Evolutionary conservation across 2,113 vertebrate genomes (phyloP).

Genomic region (Oncorhynchus clarkii): DNA sequence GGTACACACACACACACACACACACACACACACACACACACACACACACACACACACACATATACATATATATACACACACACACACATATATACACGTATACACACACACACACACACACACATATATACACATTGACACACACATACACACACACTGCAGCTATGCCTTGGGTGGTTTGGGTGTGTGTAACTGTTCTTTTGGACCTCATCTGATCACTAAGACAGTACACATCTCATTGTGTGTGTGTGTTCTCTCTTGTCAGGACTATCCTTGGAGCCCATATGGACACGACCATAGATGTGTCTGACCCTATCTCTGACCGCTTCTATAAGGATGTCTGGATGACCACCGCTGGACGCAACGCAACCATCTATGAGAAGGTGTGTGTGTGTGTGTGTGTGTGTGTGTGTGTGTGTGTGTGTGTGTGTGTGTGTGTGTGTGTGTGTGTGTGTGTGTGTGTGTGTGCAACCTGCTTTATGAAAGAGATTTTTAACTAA

Average conservation of each 20-base stretch:
- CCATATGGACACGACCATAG: conserved; percentile 75
- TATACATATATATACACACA: rapidly evolving
- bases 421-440: neutral
- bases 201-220: neutral
- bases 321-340: conserved; percentile 97
- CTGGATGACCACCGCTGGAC: conserved; percentile 89
- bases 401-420: neutral
- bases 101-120: too few species aligned
- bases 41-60: too few species aligned
- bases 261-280: conserved; percentile 87
- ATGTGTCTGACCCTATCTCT: conserved; percentile 88
- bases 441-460: neutral
- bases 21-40: too few species aligned
- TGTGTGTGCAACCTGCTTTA: too few species aligned
- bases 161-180: neutral
- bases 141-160: too few species aligned
- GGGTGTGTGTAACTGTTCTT: neutral
- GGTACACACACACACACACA: conserved; percentile 62
- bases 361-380: conserved; percentile 95
- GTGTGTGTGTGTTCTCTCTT: neutral
- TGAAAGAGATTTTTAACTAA: too few species aligned
- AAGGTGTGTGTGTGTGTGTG: conserved; percentile 72
- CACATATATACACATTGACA: too few species aligned
- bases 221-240: neutral
- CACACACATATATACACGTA: too few species aligned